Evolutionary conservation across 2,797 vertebrate genomes (phyloP).

Genomic region (Pantherophis alleghaniensis): DNA sequence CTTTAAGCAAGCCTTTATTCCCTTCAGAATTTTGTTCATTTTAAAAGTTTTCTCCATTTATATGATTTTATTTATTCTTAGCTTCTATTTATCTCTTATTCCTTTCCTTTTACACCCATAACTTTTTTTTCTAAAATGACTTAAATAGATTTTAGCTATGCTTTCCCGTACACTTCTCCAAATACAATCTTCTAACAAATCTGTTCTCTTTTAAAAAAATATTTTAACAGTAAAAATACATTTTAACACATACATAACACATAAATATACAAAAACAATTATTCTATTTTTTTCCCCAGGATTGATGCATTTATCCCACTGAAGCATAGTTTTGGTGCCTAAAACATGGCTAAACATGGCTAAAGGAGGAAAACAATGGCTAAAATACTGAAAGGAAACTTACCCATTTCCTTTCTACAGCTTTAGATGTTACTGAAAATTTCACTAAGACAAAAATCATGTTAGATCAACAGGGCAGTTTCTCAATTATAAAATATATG

Average conservation of each 20-base stretch:
- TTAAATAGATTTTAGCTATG: neutral
- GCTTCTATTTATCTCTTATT: neutral
- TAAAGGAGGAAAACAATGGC: neutral
- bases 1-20: slow-evolving; percentile 33
- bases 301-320: neutral
- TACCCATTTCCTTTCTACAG: neutral
- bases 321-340: neutral
- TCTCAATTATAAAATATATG: neutral
- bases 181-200: neutral
- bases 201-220: neutral
- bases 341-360: neutral
- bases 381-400: neutral
- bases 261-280: neutral
- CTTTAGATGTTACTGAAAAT: neutral
- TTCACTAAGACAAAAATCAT: neutral
- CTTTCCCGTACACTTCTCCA: neutral
- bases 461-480: neutral
- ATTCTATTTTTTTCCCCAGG: neutral
- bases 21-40: slow-evolving; percentile 20
- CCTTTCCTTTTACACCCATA: neutral
- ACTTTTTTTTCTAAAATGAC: neutral
- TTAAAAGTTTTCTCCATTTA: neutral
- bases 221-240: neutral
- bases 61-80: neutral
- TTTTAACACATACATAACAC: neutral